A percentile compares a stretch with the other conserved stretches of the same genome.
These are phyloP conservation scores for Perca fluviatilis DNA, from an alignment of 2,113 vertebrate genomes.

Conservation along the genomic window DNA sequence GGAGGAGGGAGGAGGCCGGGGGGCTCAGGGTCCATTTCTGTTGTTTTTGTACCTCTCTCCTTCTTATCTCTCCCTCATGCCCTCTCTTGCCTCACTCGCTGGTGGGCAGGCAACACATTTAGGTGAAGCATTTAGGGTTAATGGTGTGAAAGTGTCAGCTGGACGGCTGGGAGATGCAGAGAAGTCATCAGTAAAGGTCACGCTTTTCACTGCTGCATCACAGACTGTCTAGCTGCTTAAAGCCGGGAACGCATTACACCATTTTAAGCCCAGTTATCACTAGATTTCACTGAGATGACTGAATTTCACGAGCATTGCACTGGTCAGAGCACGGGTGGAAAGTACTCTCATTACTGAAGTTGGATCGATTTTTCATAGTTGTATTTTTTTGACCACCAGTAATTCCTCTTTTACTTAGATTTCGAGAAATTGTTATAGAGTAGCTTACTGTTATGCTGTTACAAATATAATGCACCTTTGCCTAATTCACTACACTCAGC, in stretches of 20 bases:
- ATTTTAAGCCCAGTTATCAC: background rate
- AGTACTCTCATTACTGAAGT: background rate
- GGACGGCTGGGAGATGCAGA: conserved; percentile 28
- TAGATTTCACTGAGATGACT: background rate
- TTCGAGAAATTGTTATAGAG: background rate
- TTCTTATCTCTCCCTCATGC: conserved; percentile 19
- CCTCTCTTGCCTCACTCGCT: conserved; percentile 16
- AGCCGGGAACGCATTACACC: background rate
- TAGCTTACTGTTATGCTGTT: background rate
- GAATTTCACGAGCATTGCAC: background rate
- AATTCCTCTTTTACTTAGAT: background rate
- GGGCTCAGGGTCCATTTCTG: conserved; percentile 25
- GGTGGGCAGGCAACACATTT: conserved; percentile 1
- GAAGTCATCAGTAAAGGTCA: conserved; percentile 63
- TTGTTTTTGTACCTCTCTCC: conserved; percentile 20
- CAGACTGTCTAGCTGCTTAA: conserved; percentile 7
- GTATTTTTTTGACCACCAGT: background rate
- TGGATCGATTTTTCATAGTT: background rate
- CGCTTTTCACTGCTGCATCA: conserved; percentile 29
- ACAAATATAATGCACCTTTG: no score
- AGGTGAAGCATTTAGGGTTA: conserved; percentile 48
- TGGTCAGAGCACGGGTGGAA: background rate
- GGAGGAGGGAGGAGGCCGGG: background rate
- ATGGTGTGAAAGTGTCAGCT: conserved; percentile 66
- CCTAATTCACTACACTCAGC: background rate